phyloP scores from a whole-genome alignment of 2,888 invertebrate genomes.

The Endotricha flammealis region DNA sequence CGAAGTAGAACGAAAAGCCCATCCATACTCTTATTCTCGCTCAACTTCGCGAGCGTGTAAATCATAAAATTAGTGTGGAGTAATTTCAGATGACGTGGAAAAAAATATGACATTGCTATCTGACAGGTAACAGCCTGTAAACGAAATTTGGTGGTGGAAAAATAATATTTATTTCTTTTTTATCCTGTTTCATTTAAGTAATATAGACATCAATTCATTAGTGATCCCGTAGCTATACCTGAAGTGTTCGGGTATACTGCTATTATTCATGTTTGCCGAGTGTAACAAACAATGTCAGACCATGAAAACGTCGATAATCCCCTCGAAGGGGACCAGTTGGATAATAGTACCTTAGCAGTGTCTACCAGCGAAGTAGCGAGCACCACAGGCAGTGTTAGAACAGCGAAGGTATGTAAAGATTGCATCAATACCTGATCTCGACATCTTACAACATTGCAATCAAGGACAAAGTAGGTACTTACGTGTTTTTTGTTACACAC shows the following conservation, averaged over 20 bases:
- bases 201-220: constrained; percentile 6
- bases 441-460: constrained; percentile 17
- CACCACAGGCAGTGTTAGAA: constrained; percentile 55
- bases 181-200: constrained; percentile 11
- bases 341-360: constrained; percentile 50
- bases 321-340: constrained; percentile 49
- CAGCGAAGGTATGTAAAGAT: constrained; percentile 46
- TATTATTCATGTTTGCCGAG: constrained; percentile 42
- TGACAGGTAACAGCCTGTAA: constrained; percentile 30
- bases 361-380: constrained; percentile 50
- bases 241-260: constrained; percentile 7
- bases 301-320: constrained; percentile 58
- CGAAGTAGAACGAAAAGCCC: no score
- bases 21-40: no score
- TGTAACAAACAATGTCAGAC: constrained; percentile 60
- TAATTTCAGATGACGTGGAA: constrained; percentile 26
- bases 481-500: no score
- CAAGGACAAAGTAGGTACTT: constrained; percentile 1
- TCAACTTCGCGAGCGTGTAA: no score
- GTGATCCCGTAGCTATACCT: no score
- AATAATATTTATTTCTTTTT: constrained; percentile 34
- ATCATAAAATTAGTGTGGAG: no score
- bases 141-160: constrained; percentile 55
- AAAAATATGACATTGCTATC: constrained; percentile 26
- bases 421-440: constrained; percentile 4